These are phyloP conservation scores for Drosophila macrospina DNA, from an alignment of 2,888 invertebrate genomes.

Conservation along the genomic window DNA sequence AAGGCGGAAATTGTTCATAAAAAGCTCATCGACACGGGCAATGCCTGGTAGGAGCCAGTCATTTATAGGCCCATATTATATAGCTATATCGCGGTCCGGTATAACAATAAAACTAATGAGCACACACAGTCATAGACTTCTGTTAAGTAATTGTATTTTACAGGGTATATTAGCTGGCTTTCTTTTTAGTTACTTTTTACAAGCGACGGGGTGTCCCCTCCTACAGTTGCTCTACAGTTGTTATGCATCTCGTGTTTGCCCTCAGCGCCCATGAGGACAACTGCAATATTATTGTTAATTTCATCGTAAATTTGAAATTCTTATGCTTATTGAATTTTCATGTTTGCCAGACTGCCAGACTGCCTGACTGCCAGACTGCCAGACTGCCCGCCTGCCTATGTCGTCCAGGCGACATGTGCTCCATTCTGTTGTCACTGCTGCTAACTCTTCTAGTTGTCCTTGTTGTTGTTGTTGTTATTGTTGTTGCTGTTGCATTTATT, in stretches of 20 bases:
- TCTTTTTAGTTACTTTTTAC: not conserved
- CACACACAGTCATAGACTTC: not conserved
- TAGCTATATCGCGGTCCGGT: not conserved
- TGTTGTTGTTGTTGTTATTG: conserved; percentile 23
- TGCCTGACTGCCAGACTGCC: too few species aligned
- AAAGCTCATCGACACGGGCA: too few species aligned
- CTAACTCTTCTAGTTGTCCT: conserved; percentile 1
- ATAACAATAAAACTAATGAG: not conserved
- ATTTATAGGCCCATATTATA: not conserved
- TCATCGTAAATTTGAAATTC: conserved; percentile 83
- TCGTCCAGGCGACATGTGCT: conserved; percentile 39
- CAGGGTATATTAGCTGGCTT: conserved; percentile 7
- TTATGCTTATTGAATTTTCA: conserved; percentile 84
- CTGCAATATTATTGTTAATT: conserved; percentile 81
- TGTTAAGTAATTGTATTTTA: not conserved
- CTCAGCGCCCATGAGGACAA: conserved; percentile 50
- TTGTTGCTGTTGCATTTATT: conserved; percentile 3
- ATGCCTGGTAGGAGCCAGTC: too few species aligned
- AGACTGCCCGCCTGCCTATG: conserved; percentile 1
- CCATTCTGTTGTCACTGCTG: conserved; percentile 12
- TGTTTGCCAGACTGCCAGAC: conserved; percentile 50
- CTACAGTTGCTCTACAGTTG: conserved; percentile 11
- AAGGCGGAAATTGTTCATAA: too few species aligned
- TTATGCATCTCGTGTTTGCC: conserved; percentile 56
- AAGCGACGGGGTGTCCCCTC: conserved; percentile 32